phyloP scores from a whole-genome alignment of 2,888 invertebrate genomes.

The Philhelius pedissequus region DNA sequence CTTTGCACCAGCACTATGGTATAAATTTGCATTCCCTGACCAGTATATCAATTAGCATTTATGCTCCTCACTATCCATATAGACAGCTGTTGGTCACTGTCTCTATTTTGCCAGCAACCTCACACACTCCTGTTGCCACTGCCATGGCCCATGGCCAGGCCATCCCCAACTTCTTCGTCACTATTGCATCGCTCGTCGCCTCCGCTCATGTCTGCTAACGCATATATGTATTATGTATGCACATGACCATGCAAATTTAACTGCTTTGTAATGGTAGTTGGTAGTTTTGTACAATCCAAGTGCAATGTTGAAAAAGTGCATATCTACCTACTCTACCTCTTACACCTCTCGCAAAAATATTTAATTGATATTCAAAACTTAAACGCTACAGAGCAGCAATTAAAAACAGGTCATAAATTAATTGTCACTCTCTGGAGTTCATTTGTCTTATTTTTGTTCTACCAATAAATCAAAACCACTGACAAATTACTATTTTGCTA shows the following conservation, averaged over 20 bases:
- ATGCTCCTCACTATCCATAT: constrained; percentile 31
- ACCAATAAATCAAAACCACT: constrained; percentile 52
- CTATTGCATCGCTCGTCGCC: neutral
- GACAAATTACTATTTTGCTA: constrained; percentile 60
- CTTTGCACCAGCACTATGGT: constrained; percentile 2
- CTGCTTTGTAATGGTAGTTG: neutral
- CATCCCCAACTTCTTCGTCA: neutral
- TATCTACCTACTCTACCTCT: neutral
- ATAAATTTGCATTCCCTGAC: constrained; percentile 53
- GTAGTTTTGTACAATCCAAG: constrained; percentile 3
- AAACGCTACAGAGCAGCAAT: constrained; percentile 59
- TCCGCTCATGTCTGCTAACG: neutral
- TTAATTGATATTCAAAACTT: constrained; percentile 64
- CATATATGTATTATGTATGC: too few species aligned
- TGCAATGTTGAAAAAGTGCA: constrained; percentile 1
- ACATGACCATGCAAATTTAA: constrained; percentile 3
- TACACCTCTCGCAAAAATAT: constrained; percentile 23
- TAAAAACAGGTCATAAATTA: constrained; percentile 67
- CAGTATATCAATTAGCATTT: constrained; percentile 60
- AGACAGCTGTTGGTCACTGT: constrained; percentile 50
- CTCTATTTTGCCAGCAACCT: constrained; percentile 33
- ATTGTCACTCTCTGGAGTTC: constrained; percentile 57
- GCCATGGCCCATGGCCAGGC: neutral
- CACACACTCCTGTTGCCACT: constrained; percentile 7
- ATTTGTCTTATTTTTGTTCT: constrained; percentile 57